phyloP scores from a whole-genome alignment of 2,797 vertebrate genomes.

The Vespertilio murinus region DNA sequence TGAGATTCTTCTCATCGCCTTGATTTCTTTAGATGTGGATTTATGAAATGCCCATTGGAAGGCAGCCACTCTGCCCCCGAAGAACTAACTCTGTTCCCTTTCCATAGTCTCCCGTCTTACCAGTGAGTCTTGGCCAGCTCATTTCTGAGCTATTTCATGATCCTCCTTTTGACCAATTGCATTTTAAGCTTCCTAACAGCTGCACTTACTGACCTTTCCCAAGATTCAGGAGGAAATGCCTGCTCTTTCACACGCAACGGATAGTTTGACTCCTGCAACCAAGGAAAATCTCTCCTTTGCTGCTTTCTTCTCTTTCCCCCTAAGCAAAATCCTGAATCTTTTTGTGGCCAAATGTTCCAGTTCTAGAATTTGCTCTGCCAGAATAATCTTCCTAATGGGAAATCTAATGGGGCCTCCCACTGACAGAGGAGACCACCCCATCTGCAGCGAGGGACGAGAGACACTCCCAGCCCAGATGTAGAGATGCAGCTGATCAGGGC shows the following conservation, averaged over 20 bases:
- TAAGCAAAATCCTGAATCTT: slow-evolving; percentile 50
- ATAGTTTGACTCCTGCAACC: neutral
- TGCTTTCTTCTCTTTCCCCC: neutral
- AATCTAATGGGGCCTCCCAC: slow-evolving; percentile 71
- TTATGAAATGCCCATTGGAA: neutral
- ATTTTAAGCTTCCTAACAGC: neutral
- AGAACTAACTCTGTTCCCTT: neutral
- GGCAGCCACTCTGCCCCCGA: neutral
- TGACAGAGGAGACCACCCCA: slow-evolving; percentile 69
- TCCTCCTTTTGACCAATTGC: neutral
- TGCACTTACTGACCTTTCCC: neutral
- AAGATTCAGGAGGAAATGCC: neutral
- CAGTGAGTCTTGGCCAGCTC: neutral
- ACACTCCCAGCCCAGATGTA: slow-evolving; percentile 74
- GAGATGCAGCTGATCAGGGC: slow-evolving; percentile 65
- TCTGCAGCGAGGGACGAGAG: slow-evolving; percentile 71
- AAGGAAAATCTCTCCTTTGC: slow-evolving; percentile 5
- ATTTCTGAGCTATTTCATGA: neutral
- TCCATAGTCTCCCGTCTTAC: neutral
- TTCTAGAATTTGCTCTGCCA: slow-evolving; percentile 59
- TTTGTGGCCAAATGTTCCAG: slow-evolving; percentile 62
- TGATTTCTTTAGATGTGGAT: neutral
- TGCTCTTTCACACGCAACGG: neutral
- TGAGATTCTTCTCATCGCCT: neutral
- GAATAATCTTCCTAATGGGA: slow-evolving; percentile 53